These are phyloP conservation scores for Palythoa grandis DNA, from an alignment of 92 coral and sea anemone genomes.

Conservation along the genomic window DNA sequence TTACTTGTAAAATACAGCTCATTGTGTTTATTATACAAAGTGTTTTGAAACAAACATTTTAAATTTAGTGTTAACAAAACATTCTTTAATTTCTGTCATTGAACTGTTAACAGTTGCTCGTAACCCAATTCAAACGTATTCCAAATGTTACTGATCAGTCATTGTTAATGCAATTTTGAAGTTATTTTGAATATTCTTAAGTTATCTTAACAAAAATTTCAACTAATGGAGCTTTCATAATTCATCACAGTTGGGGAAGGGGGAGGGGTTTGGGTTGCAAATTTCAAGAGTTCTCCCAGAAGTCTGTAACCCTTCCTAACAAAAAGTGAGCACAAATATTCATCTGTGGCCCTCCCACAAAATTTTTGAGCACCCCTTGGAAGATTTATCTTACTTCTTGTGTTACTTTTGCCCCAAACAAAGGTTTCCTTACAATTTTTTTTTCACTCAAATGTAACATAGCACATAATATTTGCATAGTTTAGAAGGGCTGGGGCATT, in stretches of 20 bases:
- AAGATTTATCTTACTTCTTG: constrained; percentile 31
- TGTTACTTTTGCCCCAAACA: constrained; percentile 39
- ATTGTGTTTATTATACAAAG: constrained; percentile 34
- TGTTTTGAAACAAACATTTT: constrained; percentile 39
- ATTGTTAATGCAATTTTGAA: constrained; percentile 33
- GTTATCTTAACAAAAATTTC: constrained; percentile 32
- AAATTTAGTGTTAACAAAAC: constrained; percentile 34
- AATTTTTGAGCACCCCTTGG: constrained; percentile 28
- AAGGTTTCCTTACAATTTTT: constrained; percentile 20
- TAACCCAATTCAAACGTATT: constrained; percentile 27
- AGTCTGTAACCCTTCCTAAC: constrained; percentile 40
- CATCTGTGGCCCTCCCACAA: constrained; percentile 36
- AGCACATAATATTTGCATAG: constrained; percentile 36
- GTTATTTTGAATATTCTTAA: constrained; percentile 37
- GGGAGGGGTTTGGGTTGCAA: constrained; percentile 29
- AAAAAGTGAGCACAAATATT: constrained; percentile 27
- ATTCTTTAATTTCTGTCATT: constrained; percentile 31
- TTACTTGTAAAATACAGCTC: constrained; percentile 34
- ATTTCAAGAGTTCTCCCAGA: constrained; percentile 31
- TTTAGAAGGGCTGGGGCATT: constrained; percentile 32
- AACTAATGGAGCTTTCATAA: constrained; percentile 36
- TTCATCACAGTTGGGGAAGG: constrained; percentile 33
- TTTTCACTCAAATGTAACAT: constrained; percentile 37
- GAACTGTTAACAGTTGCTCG: constrained; percentile 33
- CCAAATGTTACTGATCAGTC: constrained; percentile 33